Conservation (phyloP, 1,140 invertebrate genomes). For the Gryon sp. region DNA sequence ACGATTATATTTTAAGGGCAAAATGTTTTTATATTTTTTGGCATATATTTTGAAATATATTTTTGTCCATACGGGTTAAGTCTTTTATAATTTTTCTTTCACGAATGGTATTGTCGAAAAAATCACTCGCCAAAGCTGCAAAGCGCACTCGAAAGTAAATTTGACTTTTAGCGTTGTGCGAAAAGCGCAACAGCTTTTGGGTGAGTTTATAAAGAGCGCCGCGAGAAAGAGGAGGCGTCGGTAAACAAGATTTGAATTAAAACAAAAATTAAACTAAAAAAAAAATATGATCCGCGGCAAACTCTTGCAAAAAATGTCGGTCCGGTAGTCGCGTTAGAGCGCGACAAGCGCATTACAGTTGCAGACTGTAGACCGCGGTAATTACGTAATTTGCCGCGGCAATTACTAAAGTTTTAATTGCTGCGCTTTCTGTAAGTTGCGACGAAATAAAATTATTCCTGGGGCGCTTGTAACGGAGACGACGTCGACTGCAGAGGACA, state of each 20-base stretch:
- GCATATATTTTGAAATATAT: no score
- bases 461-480: conserved; percentile 54
- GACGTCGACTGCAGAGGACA: conserved; percentile 37
- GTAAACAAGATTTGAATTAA: conserved; percentile 1
- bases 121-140: no score
- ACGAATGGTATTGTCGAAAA: no score
- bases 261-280: conserved; percentile 38
- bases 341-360: conserved; percentile 46
- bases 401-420: conserved; percentile 79
- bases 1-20: no score
- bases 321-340: conserved; percentile 42
- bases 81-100: no score
- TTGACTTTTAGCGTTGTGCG: no score
- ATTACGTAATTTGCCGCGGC: conserved; percentile 74
- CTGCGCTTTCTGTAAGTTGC: conserved; percentile 68
- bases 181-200: no score
- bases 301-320: conserved; percentile 23
- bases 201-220: not conserved
- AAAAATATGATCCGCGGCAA: conserved; percentile 27
- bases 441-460: conserved; percentile 74
- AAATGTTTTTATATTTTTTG: no score
- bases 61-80: no score
- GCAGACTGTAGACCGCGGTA: conserved; percentile 60
- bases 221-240: not conserved
- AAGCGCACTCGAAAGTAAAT: not conserved